Percentiles rank a stretch among this genome's conserved stretches.
Conservation (phyloP, 1,140 invertebrate species). For the Bombus soroeensis region DNA sequence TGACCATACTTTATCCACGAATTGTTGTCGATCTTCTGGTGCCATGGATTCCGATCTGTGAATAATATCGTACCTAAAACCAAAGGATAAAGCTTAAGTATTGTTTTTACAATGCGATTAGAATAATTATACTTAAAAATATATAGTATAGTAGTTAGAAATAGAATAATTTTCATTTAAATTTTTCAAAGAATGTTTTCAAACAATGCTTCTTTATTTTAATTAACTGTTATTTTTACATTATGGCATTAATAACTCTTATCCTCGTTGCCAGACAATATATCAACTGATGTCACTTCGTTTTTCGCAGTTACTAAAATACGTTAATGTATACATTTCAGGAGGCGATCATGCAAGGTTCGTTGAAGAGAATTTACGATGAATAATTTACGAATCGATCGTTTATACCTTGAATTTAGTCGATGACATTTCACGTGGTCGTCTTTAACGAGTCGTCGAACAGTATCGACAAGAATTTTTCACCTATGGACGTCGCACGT, state of each 20-base stretch:
- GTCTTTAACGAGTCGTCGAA: conserved; percentile 22
- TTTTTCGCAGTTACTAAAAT: background rate
- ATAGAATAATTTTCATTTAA: background rate
- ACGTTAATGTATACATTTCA: background rate
- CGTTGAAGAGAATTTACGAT: background rate
- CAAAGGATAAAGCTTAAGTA: background rate
- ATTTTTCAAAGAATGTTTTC: background rate
- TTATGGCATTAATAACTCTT: background rate
- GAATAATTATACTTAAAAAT: background rate
- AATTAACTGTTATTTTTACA: background rate
- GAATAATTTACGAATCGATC: background rate
- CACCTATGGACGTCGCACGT: background rate
- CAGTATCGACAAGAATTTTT: conserved; percentile 19
- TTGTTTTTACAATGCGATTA: background rate
- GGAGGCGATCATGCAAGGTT: background rate
- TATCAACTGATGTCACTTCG: background rate
- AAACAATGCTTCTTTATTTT: background rate
- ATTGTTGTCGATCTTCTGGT: conserved; percentile 64
- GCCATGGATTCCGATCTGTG: conserved; percentile 67
- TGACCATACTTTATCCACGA: conserved; percentile 67
- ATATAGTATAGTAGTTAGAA: background rate
- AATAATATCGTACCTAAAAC: conserved; percentile 74
- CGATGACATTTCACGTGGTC: conserved; percentile 39
- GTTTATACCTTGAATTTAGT: conserved; percentile 18
- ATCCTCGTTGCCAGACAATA: background rate